Evolutionary conservation across 2,113 vertebrate genomes (phyloP).

Genomic region (Trematocara variabile): DNA sequence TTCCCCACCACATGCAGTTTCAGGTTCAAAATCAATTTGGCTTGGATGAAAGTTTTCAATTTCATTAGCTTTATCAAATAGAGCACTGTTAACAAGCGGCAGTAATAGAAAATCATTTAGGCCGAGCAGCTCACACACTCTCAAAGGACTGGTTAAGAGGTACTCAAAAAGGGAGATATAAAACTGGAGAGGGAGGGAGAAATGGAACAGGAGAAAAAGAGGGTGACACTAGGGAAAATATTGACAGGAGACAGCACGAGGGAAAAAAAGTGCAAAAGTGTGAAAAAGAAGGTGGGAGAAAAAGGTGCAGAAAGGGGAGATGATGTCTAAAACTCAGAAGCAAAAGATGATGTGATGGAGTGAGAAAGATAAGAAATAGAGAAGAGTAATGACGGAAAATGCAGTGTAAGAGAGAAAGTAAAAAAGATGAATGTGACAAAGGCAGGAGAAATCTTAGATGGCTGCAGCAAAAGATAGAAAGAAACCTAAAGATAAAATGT

Average conservation of each 20-base stretch:
- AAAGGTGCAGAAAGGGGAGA: neutral
- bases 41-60: constrained; percentile 78
- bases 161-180: constrained; percentile 25
- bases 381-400: neutral
- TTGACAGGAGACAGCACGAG: neutral
- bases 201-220: neutral
- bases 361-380: neutral
- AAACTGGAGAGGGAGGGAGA: neutral
- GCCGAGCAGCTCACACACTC: constrained; percentile 53
- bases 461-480: neutral
- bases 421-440: neutral
- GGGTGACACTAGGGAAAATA: constrained; percentile 11
- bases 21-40: constrained; percentile 75
- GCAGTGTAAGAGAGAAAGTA: neutral
- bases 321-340: neutral
- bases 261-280: neutral
- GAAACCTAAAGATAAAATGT: neutral
- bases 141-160: constrained; percentile 59
- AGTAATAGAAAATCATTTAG: constrained; percentile 77
- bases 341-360: neutral
- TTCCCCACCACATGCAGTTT: constrained; percentile 7
- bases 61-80: constrained; percentile 77
- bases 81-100: constrained; percentile 72
- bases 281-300: neutral
- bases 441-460: neutral